Evolutionary conservation across 2,797 vertebrate species (phyloP).

Genomic region (Alcedo quadribrachys): DNA sequence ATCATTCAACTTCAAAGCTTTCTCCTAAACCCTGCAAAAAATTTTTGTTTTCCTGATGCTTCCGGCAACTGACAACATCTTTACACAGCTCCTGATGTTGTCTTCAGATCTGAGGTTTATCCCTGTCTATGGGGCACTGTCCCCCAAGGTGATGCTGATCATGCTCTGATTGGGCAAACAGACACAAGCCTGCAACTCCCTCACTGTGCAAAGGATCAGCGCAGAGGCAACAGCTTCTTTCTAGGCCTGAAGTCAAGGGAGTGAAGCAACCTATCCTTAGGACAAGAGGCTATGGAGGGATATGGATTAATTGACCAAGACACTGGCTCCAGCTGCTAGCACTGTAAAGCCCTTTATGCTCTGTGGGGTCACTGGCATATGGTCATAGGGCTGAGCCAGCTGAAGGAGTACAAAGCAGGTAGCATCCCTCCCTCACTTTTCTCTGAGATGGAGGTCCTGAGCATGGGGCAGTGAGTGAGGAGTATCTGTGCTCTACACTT

Average conservation of each 20-base stretch:
- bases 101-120: background rate
- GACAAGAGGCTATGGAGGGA: background rate
- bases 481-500: background rate
- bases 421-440: background rate
- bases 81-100: background rate
- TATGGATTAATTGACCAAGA: fast-evolving
- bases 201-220: background rate
- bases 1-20: background rate
- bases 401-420: background rate
- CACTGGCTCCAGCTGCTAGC: background rate
- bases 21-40: background rate
- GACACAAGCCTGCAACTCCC: background rate
- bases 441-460: background rate
- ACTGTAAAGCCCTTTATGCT: background rate
- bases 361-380: fast-evolving
- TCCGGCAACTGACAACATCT: background rate
- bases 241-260: background rate
- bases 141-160: background rate
- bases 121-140: fast-evolving
- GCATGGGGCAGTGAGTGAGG: background rate
- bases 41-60: background rate
- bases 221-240: background rate
- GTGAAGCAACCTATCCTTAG: background rate
- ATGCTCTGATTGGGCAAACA: background rate
- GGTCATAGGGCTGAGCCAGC: fast-evolving